Evolutionary conservation across 2,113 vertebrate species (phyloP).

Genomic region (Corythornis vintsioides): DNA sequence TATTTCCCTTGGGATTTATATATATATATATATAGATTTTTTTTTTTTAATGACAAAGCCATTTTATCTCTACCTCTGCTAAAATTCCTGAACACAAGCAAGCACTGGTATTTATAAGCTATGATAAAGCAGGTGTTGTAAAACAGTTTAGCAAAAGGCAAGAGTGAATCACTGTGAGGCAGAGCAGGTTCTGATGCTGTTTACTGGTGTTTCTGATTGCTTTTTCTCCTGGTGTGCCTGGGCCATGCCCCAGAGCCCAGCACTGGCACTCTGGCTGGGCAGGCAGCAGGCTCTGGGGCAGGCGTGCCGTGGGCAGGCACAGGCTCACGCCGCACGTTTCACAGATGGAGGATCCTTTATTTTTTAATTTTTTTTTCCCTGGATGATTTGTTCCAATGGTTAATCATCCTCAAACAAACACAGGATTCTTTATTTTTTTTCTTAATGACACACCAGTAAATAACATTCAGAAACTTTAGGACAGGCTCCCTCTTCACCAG

Average conservation of each 20-base stretch:
- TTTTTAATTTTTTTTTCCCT: background rate
- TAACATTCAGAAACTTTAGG: background rate
- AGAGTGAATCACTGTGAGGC: background rate
- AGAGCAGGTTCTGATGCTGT: background rate
- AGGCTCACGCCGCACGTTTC: background rate
- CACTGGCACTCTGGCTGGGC: background rate
- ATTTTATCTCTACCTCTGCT: constrained; percentile 36
- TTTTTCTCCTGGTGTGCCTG: background rate
- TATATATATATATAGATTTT: no score
- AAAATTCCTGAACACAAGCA: background rate
- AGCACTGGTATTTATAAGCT: background rate
- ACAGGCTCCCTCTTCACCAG: background rate
- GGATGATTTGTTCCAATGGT: constrained; percentile 45
- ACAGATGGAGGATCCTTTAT: constrained; percentile 24
- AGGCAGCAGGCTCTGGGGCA: background rate
- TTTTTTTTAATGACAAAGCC: constrained; percentile 34
- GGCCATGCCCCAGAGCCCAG: background rate
- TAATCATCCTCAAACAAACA: constrained; percentile 53
- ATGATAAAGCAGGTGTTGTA: background rate
- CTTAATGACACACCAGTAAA: constrained; percentile 19
- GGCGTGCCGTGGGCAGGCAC: constrained; percentile 20
- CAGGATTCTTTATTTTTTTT: background rate
- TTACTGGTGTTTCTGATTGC: background rate
- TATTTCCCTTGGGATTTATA: background rate
- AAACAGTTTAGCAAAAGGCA: constrained; percentile 2